Conservation (phyloP, 2,797 vertebrate species). For the Melanotaenia parkinsoni region DNA sequence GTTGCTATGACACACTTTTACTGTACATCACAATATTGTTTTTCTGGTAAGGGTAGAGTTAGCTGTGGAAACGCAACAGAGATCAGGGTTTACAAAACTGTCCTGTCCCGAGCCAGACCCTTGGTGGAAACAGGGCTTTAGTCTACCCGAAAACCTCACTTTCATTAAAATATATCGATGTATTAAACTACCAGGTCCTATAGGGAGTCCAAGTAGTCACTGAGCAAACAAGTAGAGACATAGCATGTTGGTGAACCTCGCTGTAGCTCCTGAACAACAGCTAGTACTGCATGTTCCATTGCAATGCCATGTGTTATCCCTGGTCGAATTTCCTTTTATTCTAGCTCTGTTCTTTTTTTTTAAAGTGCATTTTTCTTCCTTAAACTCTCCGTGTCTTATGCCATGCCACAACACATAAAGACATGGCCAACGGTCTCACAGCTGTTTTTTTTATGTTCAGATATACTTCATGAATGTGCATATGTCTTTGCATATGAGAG, state of each 20-base stretch:
- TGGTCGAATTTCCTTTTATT: slow-evolving; percentile 21
- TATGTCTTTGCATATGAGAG: slow-evolving; percentile 27
- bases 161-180: background rate
- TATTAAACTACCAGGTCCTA: background rate
- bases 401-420: slow-evolving; percentile 65
- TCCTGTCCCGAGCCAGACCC: background rate
- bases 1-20: too few relatives aligned
- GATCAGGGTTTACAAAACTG: background rate
- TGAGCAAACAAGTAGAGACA: background rate
- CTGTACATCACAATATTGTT: too few relatives aligned
- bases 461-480: slow-evolving; percentile 46
- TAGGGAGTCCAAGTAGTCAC: background rate
- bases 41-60: too few relatives aligned
- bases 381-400: slow-evolving; percentile 32
- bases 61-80: too few relatives aligned
- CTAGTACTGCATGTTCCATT: slow-evolving; percentile 28
- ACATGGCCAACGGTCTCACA: slow-evolving; percentile 87
- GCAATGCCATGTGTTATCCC: slow-evolving; percentile 41
- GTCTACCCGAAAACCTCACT: background rate
- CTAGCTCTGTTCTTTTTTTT: slow-evolving; percentile 17
- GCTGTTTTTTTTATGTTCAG: slow-evolving; percentile 84
- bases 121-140: background rate
- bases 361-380: slow-evolving; percentile 35
- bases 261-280: background rate
- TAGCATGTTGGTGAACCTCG: background rate